Evolutionary conservation across 2,797 vertebrate species (phyloP), one percentile per base, ranked within the genome.

Genomic region (Channa striata): DNA sequence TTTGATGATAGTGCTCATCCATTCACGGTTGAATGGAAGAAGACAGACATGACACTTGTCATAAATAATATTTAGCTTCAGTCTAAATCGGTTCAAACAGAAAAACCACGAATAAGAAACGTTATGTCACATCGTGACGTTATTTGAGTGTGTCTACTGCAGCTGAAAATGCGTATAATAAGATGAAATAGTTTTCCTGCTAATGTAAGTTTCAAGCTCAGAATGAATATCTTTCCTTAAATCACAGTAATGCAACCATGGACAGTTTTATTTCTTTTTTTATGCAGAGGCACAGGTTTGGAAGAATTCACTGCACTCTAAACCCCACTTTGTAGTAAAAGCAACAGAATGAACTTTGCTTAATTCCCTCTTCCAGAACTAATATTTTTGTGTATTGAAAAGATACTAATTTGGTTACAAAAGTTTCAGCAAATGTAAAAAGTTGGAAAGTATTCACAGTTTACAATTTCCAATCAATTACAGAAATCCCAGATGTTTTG

Each of bases 21-120:
- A 42, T 46, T 70, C 65, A 23, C 36, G 56, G 17, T 17, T 49
- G 44, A n/a, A n/a, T 36, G 49, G 8, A 21, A 13, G 13, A 52
- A 40, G 39, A 51, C 14, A 13, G 39, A 13, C 9, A 61, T 30
- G n/a, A 59, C 16, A 43, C 25, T 52, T 19, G 43, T 11, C 9
- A 17, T 14, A 39, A 14, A 13, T 9, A 30, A 20, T n/a, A 16
- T 60, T 44, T 10, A 8, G 11, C 25, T 50, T 49, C 10, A 33
- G 8, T 30, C 20, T 49, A 21, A 50, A 47, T 40, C n/a, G 13
- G n/a, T 60, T 59, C 34, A 50, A 30, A 43, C 1, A 33, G 39
- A 19, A 49, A 2, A 7, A 37, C 1, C 16, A 16, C 11, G 13
- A 13, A 13, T 39, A 13, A 39, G 11, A 39, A 39, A 39, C 37